Percentiles rank a stretch among this genome's conserved stretches.
Evolutionary conservation across 1,140 invertebrate species (phyloP).

Genomic region (Hormaphis cornu): DNA sequence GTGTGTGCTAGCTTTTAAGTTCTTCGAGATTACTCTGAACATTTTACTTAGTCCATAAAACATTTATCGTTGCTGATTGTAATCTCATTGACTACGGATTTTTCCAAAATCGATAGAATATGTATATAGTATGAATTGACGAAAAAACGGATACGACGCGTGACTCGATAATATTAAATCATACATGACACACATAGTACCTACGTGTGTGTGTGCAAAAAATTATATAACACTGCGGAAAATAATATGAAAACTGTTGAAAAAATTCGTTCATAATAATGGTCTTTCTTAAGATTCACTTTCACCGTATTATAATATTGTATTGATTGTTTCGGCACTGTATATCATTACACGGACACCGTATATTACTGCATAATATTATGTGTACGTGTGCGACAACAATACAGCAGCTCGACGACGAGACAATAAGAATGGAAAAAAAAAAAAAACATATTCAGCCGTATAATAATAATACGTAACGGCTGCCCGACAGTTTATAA

Average conservation of each 20-base stretch:
- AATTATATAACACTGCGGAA: constrained; percentile 12
- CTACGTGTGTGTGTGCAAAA: too few relatives aligned
- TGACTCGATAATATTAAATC: too few relatives aligned
- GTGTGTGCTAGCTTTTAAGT: too few relatives aligned
- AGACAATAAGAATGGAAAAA: too few relatives aligned
- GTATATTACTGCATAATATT: not conserved
- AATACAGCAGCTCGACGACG: not conserved
- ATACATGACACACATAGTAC: too few relatives aligned
- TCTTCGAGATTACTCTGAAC: too few relatives aligned
- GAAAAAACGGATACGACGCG: not conserved
- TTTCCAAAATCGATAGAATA: too few relatives aligned
- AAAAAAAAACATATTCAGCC: too few relatives aligned
- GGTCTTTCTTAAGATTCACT: constrained; percentile 22
- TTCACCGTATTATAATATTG: not conserved
- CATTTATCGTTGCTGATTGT: too few relatives aligned
- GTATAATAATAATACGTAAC: not conserved
- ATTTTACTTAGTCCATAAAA: too few relatives aligned
- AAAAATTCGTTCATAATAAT: not conserved
- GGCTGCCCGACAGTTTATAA: not conserved
- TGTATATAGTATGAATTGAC: not conserved
- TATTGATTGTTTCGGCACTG: constrained; percentile 14
- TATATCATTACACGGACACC: not conserved
- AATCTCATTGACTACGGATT: too few relatives aligned
- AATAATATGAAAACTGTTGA: constrained; percentile 11
- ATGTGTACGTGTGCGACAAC: not conserved